Evolutionary conservation across 1,140 invertebrate species (phyloP).

Genomic region (Zaprionus lachaisei): DNA sequence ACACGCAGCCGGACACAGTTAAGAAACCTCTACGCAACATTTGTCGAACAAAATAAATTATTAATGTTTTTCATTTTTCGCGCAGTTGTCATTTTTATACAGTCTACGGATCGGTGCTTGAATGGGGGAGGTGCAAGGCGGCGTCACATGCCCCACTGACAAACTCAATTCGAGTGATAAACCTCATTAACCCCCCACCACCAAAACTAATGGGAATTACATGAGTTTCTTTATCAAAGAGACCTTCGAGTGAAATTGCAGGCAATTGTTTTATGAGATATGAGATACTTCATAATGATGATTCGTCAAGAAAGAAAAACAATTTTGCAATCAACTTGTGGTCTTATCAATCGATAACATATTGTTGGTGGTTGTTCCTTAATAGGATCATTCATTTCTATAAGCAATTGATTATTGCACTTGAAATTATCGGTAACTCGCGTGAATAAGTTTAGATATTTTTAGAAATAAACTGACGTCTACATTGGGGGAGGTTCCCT

Average conservation of each 20-base stretch:
- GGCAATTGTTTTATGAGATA: conserved; percentile 1
- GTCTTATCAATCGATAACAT: conserved; percentile 20
- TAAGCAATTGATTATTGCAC: conserved; percentile 11
- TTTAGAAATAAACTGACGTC: conserved; percentile 1
- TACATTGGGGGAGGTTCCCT: not conserved
- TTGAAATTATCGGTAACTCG: conserved; percentile 1
- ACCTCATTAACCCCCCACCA: conserved; percentile 27
- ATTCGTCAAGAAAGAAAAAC: not conserved
- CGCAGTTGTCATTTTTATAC: conserved; percentile 28
- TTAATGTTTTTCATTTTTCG: conserved; percentile 30
- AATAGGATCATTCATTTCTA: conserved; percentile 5
- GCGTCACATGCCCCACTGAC: conserved; percentile 31
- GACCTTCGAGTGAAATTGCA: conserved; percentile 24
- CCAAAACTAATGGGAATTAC: conserved; percentile 15
- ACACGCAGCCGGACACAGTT: conserved; percentile 56
- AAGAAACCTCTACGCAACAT: conserved; percentile 52
- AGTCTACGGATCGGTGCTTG: conserved; percentile 11
- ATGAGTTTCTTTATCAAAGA: conserved; percentile 31
- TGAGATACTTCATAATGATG: conserved; percentile 16
- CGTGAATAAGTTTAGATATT: conserved; percentile 24
- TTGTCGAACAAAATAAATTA: conserved; percentile 50
- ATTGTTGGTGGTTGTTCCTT: conserved; percentile 1
- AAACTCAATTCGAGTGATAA: conserved; percentile 15
- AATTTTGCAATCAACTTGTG: conserved; percentile 26
- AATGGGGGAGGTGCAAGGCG: not conserved